phyloP scores from a whole-genome alignment of 2,888 invertebrate species.

The Allolobophora icterica region DNA sequence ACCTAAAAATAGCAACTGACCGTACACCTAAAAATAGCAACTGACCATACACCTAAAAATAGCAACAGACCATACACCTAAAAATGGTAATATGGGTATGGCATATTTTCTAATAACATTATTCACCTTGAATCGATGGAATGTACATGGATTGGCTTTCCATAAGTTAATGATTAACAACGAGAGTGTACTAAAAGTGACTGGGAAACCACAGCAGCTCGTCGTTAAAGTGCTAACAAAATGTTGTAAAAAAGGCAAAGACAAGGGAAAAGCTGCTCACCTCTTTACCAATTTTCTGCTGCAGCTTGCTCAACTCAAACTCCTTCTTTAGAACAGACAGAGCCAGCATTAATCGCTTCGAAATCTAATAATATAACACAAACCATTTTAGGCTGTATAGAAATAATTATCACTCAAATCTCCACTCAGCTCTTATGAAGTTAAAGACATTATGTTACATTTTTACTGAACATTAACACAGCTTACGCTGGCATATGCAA shows the following conservation, averaged over 20 bases:
- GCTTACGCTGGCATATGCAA: too few species aligned
- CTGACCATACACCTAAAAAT: too few species aligned
- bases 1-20: too few species aligned
- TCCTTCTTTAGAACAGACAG: constrained; percentile 94
- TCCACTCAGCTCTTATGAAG: not conserved
- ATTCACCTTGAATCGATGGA: not conserved
- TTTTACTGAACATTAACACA: too few species aligned
- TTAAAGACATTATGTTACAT: not conserved
- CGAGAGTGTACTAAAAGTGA: too few species aligned
- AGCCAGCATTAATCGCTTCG: constrained; percentile 86
- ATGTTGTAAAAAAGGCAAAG: not conserved
- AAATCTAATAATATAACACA: constrained; percentile 77
- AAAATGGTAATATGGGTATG: too few species aligned
- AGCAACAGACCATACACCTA: too few species aligned
- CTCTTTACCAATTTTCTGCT: constrained; percentile 88
- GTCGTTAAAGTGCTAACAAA: too few species aligned
- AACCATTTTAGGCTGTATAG: constrained; percentile 33
- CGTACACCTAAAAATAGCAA: too few species aligned
- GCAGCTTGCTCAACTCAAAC: constrained; percentile 89
- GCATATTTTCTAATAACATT: not conserved
- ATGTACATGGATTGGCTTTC: not conserved
- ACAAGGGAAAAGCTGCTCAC: constrained; percentile 49
- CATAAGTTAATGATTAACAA: not conserved
- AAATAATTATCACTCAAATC: constrained; percentile 30
- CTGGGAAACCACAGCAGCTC: too few species aligned